Conservation (phyloP, 2,888 invertebrate genomes). For the Drosophila nr. perissopoda region DNA sequence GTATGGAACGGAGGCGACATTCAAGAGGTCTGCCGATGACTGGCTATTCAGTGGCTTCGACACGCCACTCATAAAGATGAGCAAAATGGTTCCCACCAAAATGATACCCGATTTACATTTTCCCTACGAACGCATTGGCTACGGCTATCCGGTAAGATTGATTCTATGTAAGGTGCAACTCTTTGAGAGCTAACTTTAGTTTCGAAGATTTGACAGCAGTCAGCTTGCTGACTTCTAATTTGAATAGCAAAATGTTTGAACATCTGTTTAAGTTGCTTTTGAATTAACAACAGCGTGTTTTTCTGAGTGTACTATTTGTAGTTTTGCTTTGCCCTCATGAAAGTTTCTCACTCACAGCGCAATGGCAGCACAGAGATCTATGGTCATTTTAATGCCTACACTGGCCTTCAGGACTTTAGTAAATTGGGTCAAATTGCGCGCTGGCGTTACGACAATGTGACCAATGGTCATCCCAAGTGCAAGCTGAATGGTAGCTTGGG, state of each 20-base stretch:
- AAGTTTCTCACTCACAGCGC: conserved; percentile 86
- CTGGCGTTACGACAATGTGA: conserved; percentile 89
- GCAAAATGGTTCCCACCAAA: conserved; percentile 86
- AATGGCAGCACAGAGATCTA: conserved; percentile 87
- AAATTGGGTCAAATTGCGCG: conserved; percentile 89
- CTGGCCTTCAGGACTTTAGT: conserved; percentile 87
- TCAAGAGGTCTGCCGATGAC: conserved; percentile 88
- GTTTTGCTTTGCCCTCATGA: background rate
- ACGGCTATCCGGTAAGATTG: conserved; percentile 90
- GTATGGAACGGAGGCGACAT: conserved; percentile 86
- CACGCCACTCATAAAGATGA: conserved; percentile 88
- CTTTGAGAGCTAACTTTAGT: background rate
- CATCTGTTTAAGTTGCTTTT: background rate
- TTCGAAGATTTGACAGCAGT: background rate
- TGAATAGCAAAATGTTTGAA: background rate
- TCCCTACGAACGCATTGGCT: conserved; percentile 92
- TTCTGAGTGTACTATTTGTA: background rate
- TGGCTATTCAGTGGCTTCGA: conserved; percentile 92
- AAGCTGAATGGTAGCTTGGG: conserved; percentile 90
- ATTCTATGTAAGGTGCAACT: background rate
- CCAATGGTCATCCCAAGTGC: conserved; percentile 86
- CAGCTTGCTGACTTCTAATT: background rate
- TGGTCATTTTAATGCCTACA: conserved; percentile 89
- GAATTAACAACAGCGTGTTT: background rate
- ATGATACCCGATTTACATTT: conserved; percentile 86